Evolutionary conservation across 2,888 invertebrate species (phyloP).

Genomic region (Dynastes tityus): DNA sequence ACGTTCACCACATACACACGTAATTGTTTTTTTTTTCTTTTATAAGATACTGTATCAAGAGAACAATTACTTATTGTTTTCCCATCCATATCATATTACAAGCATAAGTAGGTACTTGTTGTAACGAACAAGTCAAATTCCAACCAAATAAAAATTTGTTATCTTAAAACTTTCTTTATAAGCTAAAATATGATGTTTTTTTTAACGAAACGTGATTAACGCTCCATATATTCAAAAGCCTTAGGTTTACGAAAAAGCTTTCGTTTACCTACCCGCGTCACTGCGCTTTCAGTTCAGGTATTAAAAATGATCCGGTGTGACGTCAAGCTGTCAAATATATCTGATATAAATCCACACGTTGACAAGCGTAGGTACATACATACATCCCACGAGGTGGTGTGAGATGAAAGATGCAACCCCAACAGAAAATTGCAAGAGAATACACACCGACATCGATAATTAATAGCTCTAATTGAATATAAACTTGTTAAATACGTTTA

Average conservation of each 20-base stretch:
- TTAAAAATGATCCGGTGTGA: slow-evolving; percentile 15
- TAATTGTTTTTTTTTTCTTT: no score
- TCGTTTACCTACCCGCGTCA: slow-evolving; percentile 5
- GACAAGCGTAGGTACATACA: neutral
- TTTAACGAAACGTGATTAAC: neutral
- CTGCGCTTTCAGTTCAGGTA: slow-evolving; percentile 13
- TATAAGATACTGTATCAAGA: no score
- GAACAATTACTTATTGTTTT: no score
- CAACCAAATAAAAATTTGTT: neutral
- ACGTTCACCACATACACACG: no score
- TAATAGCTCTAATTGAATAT: slow-evolving; percentile 31
- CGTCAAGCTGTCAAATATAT: slow-evolving; percentile 23
- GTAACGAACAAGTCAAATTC: neutral
- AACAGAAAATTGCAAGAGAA: neutral
- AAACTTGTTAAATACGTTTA: slow-evolving; percentile 2
- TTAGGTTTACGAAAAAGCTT: neutral
- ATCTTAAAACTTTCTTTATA: neutral
- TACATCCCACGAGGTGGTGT: neutral
- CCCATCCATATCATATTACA: no score
- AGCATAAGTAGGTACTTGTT: no score
- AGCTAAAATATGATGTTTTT: no score
- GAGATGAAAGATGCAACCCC: neutral
- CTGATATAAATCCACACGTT: neutral
- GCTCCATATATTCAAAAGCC: neutral
- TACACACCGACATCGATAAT: slow-evolving; percentile 15